Evolutionary conservation across 2,113 vertebrate genomes (phyloP), one percentile per base, ranked within the genome.

Genomic region (Syngnathoides biaculeatus): DNA sequence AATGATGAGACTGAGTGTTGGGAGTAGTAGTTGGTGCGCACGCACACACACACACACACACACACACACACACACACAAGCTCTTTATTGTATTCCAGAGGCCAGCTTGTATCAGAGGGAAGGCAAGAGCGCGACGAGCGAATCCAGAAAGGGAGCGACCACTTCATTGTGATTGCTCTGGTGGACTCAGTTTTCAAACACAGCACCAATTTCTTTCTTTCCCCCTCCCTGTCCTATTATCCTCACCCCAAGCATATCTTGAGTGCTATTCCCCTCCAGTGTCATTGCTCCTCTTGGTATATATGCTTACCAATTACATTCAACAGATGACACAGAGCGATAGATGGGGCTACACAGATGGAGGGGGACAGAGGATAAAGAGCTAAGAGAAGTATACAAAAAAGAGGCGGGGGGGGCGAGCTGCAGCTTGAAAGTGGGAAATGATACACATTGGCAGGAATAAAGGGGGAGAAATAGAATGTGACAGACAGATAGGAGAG

Each of bases 1-100:
- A 88, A 90, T 89, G 87, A 90, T 90, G 89, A 90, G 87, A 87
- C 82, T 74, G 87, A 86, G 89, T 87, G 82, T 78, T 73, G 86
- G 85, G 84, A 87, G 89, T 84, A 88, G 84, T 79, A 89, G 84
- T 86, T 87, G 84, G 83, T 80, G 82, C 79, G 60, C 67, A 58
- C 40, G 53, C 27, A 71, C 68, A 80, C 65, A 79, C 72, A 76
- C 64, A 63, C 74, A 68, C 63, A 71, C 73, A 62, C 74, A 68
- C 75, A 70, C 69, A 35, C 30, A 35, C 42, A 42, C 40, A 13
- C 42, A 43, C 42, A 45, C 14, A 14, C 79, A 79, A 86, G 75
- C 87, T 77, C 73, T 86, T 52, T 87, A 86, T 84, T 90, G 80
- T 86, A 79, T 90, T 90, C 85, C 86, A 60, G 78, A 75, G 88